These are phyloP conservation scores for Carcharodon carcharias DNA, from an alignment of 2,797 vertebrate species.

Conservation along the genomic window DNA sequence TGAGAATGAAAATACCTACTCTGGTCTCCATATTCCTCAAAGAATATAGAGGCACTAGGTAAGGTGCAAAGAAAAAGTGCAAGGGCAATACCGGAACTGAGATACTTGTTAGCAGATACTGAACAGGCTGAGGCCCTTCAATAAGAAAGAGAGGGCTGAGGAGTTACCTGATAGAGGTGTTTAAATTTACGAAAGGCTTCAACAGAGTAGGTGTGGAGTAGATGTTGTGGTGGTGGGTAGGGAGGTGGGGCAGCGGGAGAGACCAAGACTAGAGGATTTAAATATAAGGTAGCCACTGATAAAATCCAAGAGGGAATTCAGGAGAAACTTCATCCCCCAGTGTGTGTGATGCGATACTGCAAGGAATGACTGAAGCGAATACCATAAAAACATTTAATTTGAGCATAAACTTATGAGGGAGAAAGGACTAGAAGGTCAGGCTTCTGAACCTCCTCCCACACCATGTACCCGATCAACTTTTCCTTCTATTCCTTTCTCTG, in stretches of 20 bases:
- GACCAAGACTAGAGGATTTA: too few species aligned
- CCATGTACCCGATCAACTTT: not conserved
- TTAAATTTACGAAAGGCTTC: not conserved
- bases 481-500: not conserved
- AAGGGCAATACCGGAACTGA: not conserved
- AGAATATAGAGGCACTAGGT: not conserved
- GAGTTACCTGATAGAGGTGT: not conserved
- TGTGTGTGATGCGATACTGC: not conserved
- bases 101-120: not conserved
- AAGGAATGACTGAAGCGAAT: not conserved
- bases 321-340: not conserved
- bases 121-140: not conserved
- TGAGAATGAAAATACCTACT: not conserved
- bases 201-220: not conserved
- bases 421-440: too few species aligned
- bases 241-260: too few species aligned
- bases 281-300: not conserved
- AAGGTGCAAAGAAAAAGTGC: not conserved
- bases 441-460: not conserved
- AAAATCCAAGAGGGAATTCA: not conserved
- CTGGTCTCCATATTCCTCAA: not conserved
- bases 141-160: not conserved
- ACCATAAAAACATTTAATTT: not conserved
- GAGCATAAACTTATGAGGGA: not conserved
- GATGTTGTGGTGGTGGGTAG: not conserved